A percentile compares a stretch with the other conserved stretches of the same genome.
Conservation (phyloP, 2,113 vertebrate species). For the Lepus timidus region DNA sequence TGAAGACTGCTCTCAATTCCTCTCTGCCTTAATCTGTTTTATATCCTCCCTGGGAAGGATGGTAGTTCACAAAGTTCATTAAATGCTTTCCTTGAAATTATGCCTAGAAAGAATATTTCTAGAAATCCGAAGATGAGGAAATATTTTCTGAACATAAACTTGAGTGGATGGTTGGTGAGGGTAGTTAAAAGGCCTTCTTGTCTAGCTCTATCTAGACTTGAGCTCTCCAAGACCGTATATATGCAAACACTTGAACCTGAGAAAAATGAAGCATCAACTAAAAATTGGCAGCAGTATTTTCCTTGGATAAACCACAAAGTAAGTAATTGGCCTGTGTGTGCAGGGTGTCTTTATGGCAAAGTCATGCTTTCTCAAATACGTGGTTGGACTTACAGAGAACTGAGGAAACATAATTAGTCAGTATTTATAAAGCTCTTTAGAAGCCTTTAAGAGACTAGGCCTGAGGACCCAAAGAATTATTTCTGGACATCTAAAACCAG, state of each 20-base stretch:
- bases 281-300: conserved; percentile 12
- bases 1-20: neutral
- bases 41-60: neutral
- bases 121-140: neutral
- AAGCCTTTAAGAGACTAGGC: conserved; percentile 9
- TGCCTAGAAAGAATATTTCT: conserved; percentile 41
- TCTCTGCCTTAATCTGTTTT: conserved; percentile 1
- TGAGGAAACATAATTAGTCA: neutral
- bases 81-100: conserved; percentile 40
- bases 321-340: neutral
- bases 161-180: neutral
- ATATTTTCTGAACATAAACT: conserved; percentile 29
- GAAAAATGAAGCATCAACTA: conserved; percentile 9
- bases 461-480: conserved; percentile 44
- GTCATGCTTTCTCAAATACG: neutral
- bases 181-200: neutral
- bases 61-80: conserved; percentile 5
- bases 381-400: neutral
- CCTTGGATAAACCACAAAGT: neutral
- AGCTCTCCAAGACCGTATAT: neutral
- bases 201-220: neutral
- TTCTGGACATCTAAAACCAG: conserved; percentile 17
- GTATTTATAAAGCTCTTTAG: conserved; percentile 2
- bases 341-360: conserved; percentile 4
- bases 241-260: conserved; percentile 43